Base-by-base conservation (phyloP, 1,140 invertebrate species). In the Drosophila seguyi region DNA sequence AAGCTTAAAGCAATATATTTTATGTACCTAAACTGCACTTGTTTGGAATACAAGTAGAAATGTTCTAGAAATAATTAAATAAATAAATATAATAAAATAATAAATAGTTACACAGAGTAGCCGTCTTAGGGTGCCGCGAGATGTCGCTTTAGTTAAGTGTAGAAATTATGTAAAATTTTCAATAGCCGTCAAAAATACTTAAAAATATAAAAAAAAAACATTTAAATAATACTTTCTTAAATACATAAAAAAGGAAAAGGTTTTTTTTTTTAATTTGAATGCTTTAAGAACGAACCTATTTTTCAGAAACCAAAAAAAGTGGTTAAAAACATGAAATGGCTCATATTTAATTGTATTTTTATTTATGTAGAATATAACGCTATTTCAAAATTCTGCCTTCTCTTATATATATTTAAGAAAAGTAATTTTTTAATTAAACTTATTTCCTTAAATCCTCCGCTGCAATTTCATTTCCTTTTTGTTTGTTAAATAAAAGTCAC, bases 401-500 rank as follows among this genome's bases (percentile, higher is more conserved):
- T 4, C 8, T 18, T 0, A n/a, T 18, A 5, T 7, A 2, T 16
- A 16, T 0, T n/a, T n/a, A n/a, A n/a, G 6, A 16, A 38, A 38
- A 38, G 5, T 6, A 14, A 38, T 2, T 39, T 39, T n/a, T 31
- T 4, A 18, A 18, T 18, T 13, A 6, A 13, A 18, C 4, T 47
- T 8, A n/a, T n/a, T 47, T 27, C 14, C 11, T 31, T 4, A 4
- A 8, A 18, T 20, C 29, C 10, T 18, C 1, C 20, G 1, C 45
- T 29, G 45, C 25, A 27, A 13, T 13, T 31, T 3, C 3, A 18
- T 4, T 13, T 25, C 16, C 3, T 27, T 20, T 18, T 62, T 22
- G 5, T 10, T 10, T 31, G 3, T 36, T 0, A 62, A 50, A 53
- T 47, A 41, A 38, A 57, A 80, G 55, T 38, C 31, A 44, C 48